Evolutionary conservation across 2,888 invertebrate genomes (phyloP), one percentile per base, ranked within the genome.

Genomic region (Apotomis capreana): DNA sequence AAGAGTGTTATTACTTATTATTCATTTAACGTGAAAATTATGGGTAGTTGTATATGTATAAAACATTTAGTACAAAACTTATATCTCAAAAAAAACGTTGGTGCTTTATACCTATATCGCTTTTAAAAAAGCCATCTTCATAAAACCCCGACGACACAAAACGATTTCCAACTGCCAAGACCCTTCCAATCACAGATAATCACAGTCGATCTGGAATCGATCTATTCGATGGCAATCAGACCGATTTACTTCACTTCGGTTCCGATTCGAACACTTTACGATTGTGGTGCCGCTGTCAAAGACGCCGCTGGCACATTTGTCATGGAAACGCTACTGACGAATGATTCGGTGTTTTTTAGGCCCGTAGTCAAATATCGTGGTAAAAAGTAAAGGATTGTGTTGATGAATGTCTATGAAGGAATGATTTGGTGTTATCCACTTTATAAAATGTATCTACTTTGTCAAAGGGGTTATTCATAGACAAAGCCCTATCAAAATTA

Each of bases 181-280:
- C 40, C 68, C 68, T 62, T 76, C 58, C 69, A 73, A 71, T 68
- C 71, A 74, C 79, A 83, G 83, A 86, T 83, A 84, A 82, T 86
- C 83, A 84, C 79, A 80, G 67, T 71, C 80, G 79, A 83, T 85
- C 83, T 87, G 84, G 87, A 87, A 89, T 89, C 87, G 88, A 89
- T 87, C 83, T 79, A 81, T 77, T 77, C 77, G 78, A 80, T 79
- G 77, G 84, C 87, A 85, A 88, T 89, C 83, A 83, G 81, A 85
- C 84, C 86, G 88, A 86, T 86, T 87, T 83, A 84, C 82, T 82
- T 83, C 84, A 86, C 86, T 87, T 85, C 87, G 88, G 87, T 88
- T 86, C 84, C 80, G 85, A 88, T 86, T 85, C 81, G 82, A 70
- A 70, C 65, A 70, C 81, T 84, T 81, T 79, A 78, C 86, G 83